Base-by-base conservation (phyloP, 1,140 invertebrate genomes). In the Drepana arcuata region DNA sequence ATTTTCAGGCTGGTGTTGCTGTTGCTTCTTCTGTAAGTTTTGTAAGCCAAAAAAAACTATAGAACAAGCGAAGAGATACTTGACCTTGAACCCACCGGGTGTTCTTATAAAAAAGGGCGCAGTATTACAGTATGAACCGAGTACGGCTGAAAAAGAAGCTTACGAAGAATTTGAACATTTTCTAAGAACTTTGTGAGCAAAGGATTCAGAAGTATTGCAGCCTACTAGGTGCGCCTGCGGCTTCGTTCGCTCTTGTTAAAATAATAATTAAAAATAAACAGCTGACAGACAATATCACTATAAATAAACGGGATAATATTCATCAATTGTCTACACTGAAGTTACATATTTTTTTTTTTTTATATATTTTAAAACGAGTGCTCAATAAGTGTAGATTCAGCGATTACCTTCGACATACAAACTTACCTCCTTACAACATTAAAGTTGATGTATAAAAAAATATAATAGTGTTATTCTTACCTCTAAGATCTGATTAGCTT, bases 401-500 rank as follows among this genome's bases (percentile, higher is more conserved):
- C n/a, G n/a, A n/a, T n/a, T n/a, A n/a, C n/a, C n/a, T n/a, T n/a
- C n/a, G n/a, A n/a, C n/a, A n/a, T n/a, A n/a, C n/a, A n/a, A n/a
- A n/a, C n/a, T n/a, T n/a, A n/a, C n/a, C n/a, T n/a, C n/a, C n/a
- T n/a, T n/a, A n/a, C n/a, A n/a, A n/a, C n/a, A n/a, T n/a, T n/a
- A n/a, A n/a, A n/a, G n/a, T n/a, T n/a, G n/a, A n/a, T n/a, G n/a
- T n/a, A n/a, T n/a, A n/a, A n/a, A n/a, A n/a, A n/a, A n/a, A n/a
- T n/a, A 26, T 16, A 9, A n/a, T 0, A 27, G n/a, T 25, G n/a
- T 23, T 27, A 16, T 28, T 30, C 67, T 51, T 59, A 84, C 82
- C 71, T 84, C 82, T 36, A 83, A 62, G 48, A 84, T 83, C 55
- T 82, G 77, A 45, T 81, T 80, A 5, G 79, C 82, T 47, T 83